Percentiles rank a stretch among this genome's conserved stretches.
phyloP scores from a whole-genome alignment of 2,888 invertebrate genomes.

The Nysson spinosus region DNA sequence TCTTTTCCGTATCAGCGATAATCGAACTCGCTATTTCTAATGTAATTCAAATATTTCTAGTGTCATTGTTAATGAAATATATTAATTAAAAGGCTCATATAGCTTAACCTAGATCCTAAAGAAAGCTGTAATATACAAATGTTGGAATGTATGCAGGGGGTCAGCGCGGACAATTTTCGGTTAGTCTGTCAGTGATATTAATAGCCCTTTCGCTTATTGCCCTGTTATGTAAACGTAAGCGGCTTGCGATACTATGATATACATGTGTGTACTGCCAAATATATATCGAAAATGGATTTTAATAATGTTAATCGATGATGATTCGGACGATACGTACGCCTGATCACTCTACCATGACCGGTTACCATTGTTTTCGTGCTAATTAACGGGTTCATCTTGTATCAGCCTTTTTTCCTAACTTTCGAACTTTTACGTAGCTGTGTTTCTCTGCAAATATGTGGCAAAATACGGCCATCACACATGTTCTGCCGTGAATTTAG shows the following conservation, averaged over 20 bases:
- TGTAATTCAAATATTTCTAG: too few relatives aligned
- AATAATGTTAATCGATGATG: conserved; percentile 17
- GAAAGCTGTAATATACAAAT: conserved; percentile 4
- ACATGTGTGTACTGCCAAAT: conserved; percentile 2
- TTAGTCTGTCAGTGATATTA: conserved; percentile 19
- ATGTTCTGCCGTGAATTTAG: conserved; percentile 44
- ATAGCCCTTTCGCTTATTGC: conserved; percentile 11
- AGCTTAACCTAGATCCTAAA: conserved; percentile 38
- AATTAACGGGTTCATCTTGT: conserved; percentile 68
- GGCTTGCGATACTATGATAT: conserved; percentile 19
- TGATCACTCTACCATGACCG: conserved; percentile 60
- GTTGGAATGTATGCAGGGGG: not conserved
- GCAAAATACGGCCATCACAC: conserved; percentile 61
- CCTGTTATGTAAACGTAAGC: conserved; percentile 43
- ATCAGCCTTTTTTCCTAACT: conserved; percentile 25
- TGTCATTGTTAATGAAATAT: too few relatives aligned
- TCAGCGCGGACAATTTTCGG: conserved; percentile 2
- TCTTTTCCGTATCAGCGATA: too few relatives aligned
- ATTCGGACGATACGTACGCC: conserved; percentile 58
- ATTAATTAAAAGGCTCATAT: too few relatives aligned
- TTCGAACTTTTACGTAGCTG: conserved; percentile 38
- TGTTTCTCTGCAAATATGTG: conserved; percentile 56
- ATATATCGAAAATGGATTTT: conserved; percentile 12
- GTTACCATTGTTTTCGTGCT: conserved; percentile 64
- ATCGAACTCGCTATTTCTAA: too few relatives aligned